Evolutionary conservation across 2,113 vertebrate genomes (phyloP).

Genomic region (Solea solea): DNA sequence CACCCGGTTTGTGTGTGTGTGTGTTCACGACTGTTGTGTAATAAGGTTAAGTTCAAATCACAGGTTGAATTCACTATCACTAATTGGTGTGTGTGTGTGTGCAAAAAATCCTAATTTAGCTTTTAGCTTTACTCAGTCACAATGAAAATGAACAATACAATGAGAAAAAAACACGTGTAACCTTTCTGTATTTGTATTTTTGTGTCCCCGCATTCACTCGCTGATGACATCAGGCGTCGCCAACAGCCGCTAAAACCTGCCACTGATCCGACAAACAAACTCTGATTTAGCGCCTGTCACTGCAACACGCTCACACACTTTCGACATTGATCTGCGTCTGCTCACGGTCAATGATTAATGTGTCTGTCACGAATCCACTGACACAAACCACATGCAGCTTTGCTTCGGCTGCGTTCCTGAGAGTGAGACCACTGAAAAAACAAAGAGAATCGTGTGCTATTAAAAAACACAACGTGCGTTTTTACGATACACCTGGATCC

Average conservation of each 20-base stretch:
- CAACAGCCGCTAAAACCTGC: slow-evolving; percentile 45
- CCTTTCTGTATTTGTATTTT: not conserved
- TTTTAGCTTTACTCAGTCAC: too few relatives aligned
- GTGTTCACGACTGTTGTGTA: too few relatives aligned
- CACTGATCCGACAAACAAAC: slow-evolving; percentile 61
- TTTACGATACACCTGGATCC: slow-evolving; percentile 26
- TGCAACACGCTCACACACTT: slow-evolving; percentile 57
- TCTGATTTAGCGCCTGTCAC: slow-evolving; percentile 75
- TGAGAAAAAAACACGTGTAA: too few relatives aligned
- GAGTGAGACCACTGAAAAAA: slow-evolving; percentile 17
- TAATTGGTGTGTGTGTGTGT: too few relatives aligned
- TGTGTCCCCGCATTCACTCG: slow-evolving; percentile 10
- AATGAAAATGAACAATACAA: too few relatives aligned
- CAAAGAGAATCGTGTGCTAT: not conserved
- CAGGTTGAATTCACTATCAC: too few relatives aligned
- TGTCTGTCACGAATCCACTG: slow-evolving; percentile 47
- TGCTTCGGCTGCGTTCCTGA: not conserved
- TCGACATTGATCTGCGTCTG: slow-evolving; percentile 74
- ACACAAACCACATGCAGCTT: slow-evolving; percentile 30
- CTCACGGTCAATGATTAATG: slow-evolving; percentile 77
- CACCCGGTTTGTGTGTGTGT: too few relatives aligned
- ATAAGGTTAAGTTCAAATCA: too few relatives aligned
- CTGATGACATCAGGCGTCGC: slow-evolving; percentile 44
- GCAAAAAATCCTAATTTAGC: too few relatives aligned
- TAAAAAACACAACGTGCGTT: not conserved